A percentile compares a stretch with the other conserved stretches of the same genome.
These are phyloP conservation scores for Amblyteles armatorius DNA, from an alignment of 2,888 invertebrate species.

Conservation along the genomic window DNA sequence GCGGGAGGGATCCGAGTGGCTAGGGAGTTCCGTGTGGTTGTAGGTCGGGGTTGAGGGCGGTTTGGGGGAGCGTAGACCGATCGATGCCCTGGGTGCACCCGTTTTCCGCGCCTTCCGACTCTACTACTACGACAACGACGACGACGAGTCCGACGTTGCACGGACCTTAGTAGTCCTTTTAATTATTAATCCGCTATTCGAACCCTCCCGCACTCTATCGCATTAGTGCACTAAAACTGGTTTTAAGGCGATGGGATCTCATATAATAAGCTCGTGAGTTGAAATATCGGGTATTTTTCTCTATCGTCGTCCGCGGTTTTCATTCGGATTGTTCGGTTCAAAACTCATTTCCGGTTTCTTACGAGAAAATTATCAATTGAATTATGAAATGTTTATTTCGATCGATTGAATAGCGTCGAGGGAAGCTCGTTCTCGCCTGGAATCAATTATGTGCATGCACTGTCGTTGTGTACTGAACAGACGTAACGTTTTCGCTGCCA, in stretches of 20 bases:
- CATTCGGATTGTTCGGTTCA: conserved; percentile 15
- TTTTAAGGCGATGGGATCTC: conserved; percentile 64
- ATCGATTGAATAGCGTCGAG: background rate
- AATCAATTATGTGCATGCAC: background rate
- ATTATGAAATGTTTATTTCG: background rate
- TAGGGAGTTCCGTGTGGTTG: conserved; percentile 70
- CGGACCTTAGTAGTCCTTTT: conserved; percentile 65
- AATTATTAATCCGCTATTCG: conserved; percentile 74
- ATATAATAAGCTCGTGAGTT: conserved; percentile 4
- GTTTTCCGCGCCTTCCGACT: conserved; percentile 60
- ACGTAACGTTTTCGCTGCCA: conserved; percentile 32
- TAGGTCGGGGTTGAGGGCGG: conserved; percentile 73
- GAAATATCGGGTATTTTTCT: conserved; percentile 22
- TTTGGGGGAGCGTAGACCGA: conserved; percentile 71
- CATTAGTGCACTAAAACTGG: conserved; percentile 74
- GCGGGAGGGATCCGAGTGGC: conserved; percentile 45
- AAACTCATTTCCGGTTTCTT: conserved; percentile 6
- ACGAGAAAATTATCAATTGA: background rate
- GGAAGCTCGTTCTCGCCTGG: background rate
- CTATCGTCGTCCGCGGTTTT: conserved; percentile 25
- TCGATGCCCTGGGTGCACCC: conserved; percentile 75
- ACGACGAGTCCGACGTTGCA: conserved; percentile 42
- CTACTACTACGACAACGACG: conserved; percentile 42
- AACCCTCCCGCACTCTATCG: conserved; percentile 65
- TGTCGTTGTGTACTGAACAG: background rate